Evolutionary conservation across 2,888 invertebrate species (phyloP).

Genomic region (Drosophila longiperda): DNA sequence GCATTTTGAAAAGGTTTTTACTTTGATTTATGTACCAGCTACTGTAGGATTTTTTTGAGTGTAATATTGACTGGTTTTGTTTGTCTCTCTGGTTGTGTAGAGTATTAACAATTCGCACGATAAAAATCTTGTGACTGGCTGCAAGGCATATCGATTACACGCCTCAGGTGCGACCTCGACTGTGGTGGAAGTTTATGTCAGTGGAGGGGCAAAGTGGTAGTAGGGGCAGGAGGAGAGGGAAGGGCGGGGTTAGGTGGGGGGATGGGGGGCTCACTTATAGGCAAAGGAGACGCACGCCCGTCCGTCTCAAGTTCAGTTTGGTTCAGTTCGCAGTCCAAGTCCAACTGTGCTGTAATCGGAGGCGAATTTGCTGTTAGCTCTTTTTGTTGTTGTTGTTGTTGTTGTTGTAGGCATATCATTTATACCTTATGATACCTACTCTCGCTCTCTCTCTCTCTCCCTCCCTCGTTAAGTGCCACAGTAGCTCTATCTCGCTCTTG

Average conservation of each 20-base stretch:
- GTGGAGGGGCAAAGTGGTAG: too few species aligned
- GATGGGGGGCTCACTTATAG: neutral
- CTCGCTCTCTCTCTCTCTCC: slow-evolving; percentile 8
- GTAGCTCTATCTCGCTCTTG: slow-evolving; percentile 17
- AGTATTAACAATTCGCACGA: slow-evolving; percentile 80
- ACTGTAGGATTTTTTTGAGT: neutral
- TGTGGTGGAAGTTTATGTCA: slow-evolving; percentile 17
- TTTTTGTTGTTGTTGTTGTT: neutral
- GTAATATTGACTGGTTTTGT: slow-evolving; percentile 31
- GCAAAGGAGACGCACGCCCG: slow-evolving; percentile 58
- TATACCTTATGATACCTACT: slow-evolving; percentile 45
- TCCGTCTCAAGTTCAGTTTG: slow-evolving; percentile 72
- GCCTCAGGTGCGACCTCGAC: slow-evolving; percentile 82
- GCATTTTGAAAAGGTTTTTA: neutral
- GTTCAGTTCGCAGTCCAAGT: slow-evolving; percentile 36
- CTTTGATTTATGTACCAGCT: neutral
- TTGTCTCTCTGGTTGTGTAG: slow-evolving; percentile 41
- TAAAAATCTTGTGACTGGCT: slow-evolving; percentile 69
- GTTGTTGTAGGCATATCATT: slow-evolving; percentile 36
- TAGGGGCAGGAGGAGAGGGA: neutral
- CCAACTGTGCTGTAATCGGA: slow-evolving; percentile 73
- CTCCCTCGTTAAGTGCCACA: slow-evolving; percentile 13
- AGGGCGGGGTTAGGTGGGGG: neutral
- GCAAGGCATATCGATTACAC: slow-evolving; percentile 74
- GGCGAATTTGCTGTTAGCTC: slow-evolving; percentile 56